Evolutionary conservation across 1,140 invertebrate species (phyloP).

Genomic region (Calephelis virginiensis): DNA sequence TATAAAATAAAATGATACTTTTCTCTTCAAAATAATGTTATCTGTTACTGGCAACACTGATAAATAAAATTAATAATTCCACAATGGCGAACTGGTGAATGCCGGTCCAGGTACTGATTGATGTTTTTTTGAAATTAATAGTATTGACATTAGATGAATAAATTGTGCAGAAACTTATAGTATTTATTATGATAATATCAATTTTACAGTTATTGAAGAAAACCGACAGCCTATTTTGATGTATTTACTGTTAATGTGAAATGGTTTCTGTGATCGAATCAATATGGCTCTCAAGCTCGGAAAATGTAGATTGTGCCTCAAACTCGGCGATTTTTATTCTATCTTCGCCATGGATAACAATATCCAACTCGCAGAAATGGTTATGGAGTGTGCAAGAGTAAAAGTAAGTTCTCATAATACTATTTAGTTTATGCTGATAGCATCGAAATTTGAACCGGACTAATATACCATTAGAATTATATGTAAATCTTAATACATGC

Average conservation of each 20-base stretch:
- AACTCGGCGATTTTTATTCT: conserved; percentile 76
- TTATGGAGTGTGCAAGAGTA: conserved; percentile 79
- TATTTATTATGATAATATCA: conserved; percentile 2
- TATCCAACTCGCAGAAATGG: conserved; percentile 78
- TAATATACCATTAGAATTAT: conserved; percentile 10
- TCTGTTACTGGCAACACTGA: background rate
- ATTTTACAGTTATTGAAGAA: conserved; percentile 19
- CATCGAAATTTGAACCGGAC: conserved; percentile 30
- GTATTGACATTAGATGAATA: conserved; percentile 18
- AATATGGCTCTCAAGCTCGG: conserved; percentile 76
- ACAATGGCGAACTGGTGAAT: conserved; percentile 24
- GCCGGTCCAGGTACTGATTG: conserved; percentile 31
- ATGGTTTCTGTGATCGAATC: conserved; percentile 62
- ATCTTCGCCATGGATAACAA: conserved; percentile 75
- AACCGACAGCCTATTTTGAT: conserved; percentile 24
- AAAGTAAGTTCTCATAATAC: conserved; percentile 61
- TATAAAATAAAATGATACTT: too few species aligned
- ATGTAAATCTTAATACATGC: background rate
- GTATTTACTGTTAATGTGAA: conserved; percentile 49
- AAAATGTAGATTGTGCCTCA: conserved; percentile 77
- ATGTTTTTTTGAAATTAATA: conserved; percentile 21
- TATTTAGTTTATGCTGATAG: background rate
- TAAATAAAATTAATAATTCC: background rate
- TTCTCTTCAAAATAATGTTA: too few species aligned
- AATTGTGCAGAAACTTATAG: conserved; percentile 24